A percentile compares a stretch with the other conserved stretches of the same genome.
These are phyloP conservation scores for Umimayanthus kanabou DNA, from an alignment of 92 coral and sea anemone genomes.

Conservation along the genomic window DNA sequence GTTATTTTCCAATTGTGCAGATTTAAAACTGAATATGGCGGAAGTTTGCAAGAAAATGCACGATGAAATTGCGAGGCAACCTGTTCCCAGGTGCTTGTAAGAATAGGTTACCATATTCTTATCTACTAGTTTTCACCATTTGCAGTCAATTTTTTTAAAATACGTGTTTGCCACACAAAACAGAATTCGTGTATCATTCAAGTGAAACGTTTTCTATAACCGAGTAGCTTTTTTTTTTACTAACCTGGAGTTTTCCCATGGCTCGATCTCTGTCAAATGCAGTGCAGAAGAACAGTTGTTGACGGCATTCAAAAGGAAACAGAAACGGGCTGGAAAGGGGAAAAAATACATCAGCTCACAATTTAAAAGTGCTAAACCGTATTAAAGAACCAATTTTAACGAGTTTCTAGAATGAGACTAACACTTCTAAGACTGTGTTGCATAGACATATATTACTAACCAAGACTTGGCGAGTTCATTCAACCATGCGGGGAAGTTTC, in stretches of 20 bases:
- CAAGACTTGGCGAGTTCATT: constrained; percentile 91
- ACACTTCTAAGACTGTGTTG: neutral
- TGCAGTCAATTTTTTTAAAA: too few relatives aligned
- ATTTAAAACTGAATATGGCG: too few relatives aligned
- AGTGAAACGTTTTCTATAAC: too few relatives aligned
- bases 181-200: too few relatives aligned
- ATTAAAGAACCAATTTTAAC: neutral
- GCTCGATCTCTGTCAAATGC: constrained; percentile 99
- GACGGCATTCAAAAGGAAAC: constrained; percentile 99
- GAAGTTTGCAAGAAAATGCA: too few relatives aligned
- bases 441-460: constrained; percentile 42
- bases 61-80: too few relatives aligned
- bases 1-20: too few relatives aligned
- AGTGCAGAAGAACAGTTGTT: constrained; percentile 94
- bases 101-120: too few relatives aligned
- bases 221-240: neutral
- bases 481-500: constrained; percentile 93
- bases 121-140: too few relatives aligned
- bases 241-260: constrained; percentile 95
- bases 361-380: neutral
- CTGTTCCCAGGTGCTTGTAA: too few relatives aligned
- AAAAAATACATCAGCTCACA: constrained; percentile 22
- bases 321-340: constrained; percentile 81
- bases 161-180: too few relatives aligned
- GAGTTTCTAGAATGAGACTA: neutral